Evolutionary conservation across 2,888 invertebrate genomes (phyloP), one percentile per base, ranked within the genome.

Genomic region (Drosophila recens): DNA sequence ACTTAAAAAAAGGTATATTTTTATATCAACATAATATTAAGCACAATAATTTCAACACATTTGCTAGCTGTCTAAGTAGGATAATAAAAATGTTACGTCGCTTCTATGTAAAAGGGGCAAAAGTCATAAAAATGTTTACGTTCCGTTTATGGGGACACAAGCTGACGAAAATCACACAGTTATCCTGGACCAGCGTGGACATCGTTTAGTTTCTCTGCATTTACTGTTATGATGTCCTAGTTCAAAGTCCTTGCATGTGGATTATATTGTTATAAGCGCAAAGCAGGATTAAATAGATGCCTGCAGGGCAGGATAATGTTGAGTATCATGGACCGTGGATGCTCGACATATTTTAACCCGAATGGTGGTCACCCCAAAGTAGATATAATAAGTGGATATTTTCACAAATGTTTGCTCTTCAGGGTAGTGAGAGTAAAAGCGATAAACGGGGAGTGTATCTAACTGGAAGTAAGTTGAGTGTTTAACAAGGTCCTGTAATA

Each of bases 91-190:
- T 40, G 62, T 38, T 23, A 38, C 43, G 45, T 36, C 30, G 40
- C 23, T 43, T 42, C 30, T 36, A 34, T 36, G 48, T 23, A 61
- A 82, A 83, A 76, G 76, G 82, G 80, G 79, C 49, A 68, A 67
- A 62, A 75, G 66, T 53, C 68, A 82, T 82, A 82, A 85, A 82
- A 82, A 82, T 82, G 80, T 85, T 79, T 82, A 85, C 70, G 69
- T 62, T 54, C 65, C 67, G 65, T 80, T 81, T 81, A 81, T 79
- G 80, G 58, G 86, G 70, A 79, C 79, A 73, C 85, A 81, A 82
- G 85, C 85, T 81, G 85, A 72, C 76, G 82, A 75, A 79, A 72
- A 79, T 81, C 82, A 69, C 79, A 85, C 82, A 81, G 71, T 73
- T 84, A 76, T 23, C 45, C 61, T 46, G 46, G 56, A 53, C 49